phyloP scores from a whole-genome alignment of 2,888 invertebrate species.

The Nudaria mundana region DNA sequence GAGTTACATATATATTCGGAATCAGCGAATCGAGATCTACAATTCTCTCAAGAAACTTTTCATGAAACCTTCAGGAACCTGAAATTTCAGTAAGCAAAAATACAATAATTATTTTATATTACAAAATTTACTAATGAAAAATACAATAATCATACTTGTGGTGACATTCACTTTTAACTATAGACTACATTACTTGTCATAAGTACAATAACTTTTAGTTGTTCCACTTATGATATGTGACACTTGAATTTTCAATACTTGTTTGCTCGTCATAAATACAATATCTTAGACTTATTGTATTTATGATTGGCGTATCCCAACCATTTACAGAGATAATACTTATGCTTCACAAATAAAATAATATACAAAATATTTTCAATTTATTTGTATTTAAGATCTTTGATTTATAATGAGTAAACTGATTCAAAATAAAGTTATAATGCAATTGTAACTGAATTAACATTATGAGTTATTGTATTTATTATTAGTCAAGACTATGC shows the following conservation, averaged over 20 bases:
- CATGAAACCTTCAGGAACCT: background rate
- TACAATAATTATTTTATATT: background rate
- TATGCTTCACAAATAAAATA: background rate
- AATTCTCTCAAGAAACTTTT: too few species aligned
- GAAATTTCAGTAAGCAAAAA: background rate
- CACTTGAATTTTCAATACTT: slow-evolving; percentile 63
- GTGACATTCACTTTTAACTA: too few species aligned
- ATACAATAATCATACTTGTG: background rate
- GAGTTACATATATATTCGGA: too few species aligned
- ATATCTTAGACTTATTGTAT: background rate
- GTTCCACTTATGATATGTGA: slow-evolving; percentile 83
- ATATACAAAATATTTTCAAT: too few species aligned
- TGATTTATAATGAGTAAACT: background rate
- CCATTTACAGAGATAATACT: background rate
- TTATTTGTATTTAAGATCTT: background rate
- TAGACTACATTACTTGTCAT: background rate
- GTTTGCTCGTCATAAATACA: too few species aligned
- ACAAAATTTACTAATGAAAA: background rate
- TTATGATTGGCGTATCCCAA: background rate
- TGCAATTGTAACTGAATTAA: background rate
- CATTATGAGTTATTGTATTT: background rate
- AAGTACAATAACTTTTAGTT: slow-evolving; percentile 79
- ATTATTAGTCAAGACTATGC: background rate
- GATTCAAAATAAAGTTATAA: background rate
- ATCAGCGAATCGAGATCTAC: too few species aligned